Evolutionary conservation across 37 sponge, comb jelly and placozoan genomes (phyloP).

Genomic region (Diacarnus erythraeanus): DNA sequence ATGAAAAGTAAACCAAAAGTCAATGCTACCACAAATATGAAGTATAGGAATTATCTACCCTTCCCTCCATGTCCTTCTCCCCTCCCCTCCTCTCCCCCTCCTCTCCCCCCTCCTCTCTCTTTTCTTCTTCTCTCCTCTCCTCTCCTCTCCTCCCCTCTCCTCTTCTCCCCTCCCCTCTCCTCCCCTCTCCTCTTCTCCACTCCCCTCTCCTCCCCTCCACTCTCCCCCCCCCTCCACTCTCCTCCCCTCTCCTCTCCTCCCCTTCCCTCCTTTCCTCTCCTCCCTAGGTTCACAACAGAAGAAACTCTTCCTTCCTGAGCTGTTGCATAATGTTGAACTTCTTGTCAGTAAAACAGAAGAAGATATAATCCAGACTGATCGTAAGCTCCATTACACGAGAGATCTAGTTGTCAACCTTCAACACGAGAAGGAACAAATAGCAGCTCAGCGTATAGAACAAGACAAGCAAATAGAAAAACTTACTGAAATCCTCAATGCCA

Average conservation of each 20-base stretch:
- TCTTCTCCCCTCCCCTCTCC: background rate
- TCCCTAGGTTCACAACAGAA: background rate
- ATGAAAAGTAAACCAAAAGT: no score
- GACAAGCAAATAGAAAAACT: conserved; percentile 67
- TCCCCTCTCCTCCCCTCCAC: no score
- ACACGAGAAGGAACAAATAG: conserved; percentile 71
- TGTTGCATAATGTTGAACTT: conserved; percentile 82
- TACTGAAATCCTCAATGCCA: conserved; percentile 49
- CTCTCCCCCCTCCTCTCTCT: background rate
- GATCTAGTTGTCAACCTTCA: conserved; percentile 81
- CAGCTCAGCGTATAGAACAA: conserved; percentile 36
- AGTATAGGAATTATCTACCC: no score
- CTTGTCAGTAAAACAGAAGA: conserved; percentile 88
- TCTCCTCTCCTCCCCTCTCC: background rate
- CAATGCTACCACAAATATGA: no score
- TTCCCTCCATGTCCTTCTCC: no score
- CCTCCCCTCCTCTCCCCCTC: background rate
- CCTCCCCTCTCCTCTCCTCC: no score
- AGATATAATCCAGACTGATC: conserved; percentile 70
- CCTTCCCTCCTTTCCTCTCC: background rate
- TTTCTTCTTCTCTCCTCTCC: background rate
- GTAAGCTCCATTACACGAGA: conserved; percentile 70
- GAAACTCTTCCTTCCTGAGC: conserved; percentile 71
- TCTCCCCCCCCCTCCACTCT: no score
- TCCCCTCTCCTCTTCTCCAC: no score